phyloP scores from a whole-genome alignment of 2,888 invertebrate species.

The Agrotis ipsilon region DNA sequence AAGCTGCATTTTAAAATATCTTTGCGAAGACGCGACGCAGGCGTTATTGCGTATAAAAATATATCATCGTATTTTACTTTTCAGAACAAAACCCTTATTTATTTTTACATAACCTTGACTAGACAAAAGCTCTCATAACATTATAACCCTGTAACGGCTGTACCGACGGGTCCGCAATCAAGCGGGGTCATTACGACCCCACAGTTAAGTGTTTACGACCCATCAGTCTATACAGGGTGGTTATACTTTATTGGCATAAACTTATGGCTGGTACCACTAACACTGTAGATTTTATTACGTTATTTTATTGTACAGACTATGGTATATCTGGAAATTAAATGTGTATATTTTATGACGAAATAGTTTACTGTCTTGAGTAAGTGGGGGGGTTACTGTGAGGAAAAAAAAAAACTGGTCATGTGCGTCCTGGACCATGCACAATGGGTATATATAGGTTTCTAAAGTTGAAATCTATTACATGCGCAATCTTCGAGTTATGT shows the following conservation, averaged over 20 bases:
- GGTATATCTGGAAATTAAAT: constrained; percentile 1
- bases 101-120: constrained; percentile 18
- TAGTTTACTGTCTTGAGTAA: not conserved
- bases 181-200: constrained; percentile 27
- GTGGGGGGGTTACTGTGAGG: not conserved
- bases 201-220: constrained; percentile 48
- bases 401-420: not conserved
- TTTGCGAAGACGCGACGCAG: too few relatives aligned
- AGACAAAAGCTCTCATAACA: constrained; percentile 18
- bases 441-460: too few relatives aligned
- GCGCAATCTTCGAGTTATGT: too few relatives aligned
- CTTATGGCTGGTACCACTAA: constrained; percentile 29
- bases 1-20: too few relatives aligned
- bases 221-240: constrained; percentile 26
- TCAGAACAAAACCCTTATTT: not conserved
- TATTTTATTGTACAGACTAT: constrained; percentile 11
- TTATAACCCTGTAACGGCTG: constrained; percentile 10
- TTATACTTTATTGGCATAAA: constrained; percentile 46
- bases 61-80: too few relatives aligned
- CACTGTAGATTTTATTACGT: constrained; percentile 32
- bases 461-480: too few relatives aligned
- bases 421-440: too few relatives aligned
- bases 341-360: constrained; percentile 17
- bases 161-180: constrained; percentile 10
- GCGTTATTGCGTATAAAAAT: too few relatives aligned